Base-by-base conservation (phyloP, 2,113 vertebrate species). In the Gymnogyps californianus region DNA sequence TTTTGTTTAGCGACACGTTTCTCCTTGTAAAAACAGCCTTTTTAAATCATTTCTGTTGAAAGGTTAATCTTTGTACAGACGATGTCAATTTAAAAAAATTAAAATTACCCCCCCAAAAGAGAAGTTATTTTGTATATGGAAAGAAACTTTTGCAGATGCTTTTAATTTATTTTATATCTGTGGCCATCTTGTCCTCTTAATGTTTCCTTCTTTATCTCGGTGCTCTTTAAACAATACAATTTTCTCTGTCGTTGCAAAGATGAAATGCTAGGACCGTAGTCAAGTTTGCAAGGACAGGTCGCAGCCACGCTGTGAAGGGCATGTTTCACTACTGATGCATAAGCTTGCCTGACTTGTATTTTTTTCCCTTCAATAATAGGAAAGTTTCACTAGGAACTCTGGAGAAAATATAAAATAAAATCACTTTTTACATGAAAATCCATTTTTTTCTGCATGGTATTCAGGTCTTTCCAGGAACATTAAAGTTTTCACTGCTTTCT, bases 81-180 rank as follows among this genome's bases (percentile, higher is more conserved):
- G 66, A 97, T 97, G 97, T 98, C 97, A 97, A 74, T 76, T 65
- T 3, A 2, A 66, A 40, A 66, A 51, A 85, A 44, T 7, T 6
- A 28, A 83, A 64, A 36, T 32, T 46, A 47, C 49, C 21, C n/a
- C 97, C 97, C 85, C 95, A 97, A 97, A 94, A 97, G 4, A 97
- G 95, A 97, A 93, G 97, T 98, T 99, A 98, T 99, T 92, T 99
- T 99, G 98, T 99, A 99, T 99, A 98, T 99, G 98, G 98, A 98
- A 99, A 98, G 90, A 97, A 99, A 98, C 96, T 98, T 96, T 98
- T 98, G 97, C 98, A 96, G 97, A 98, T 98, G 96, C 98, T 98
- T 98, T 98, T 98, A 99, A 99, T 99, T 99, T 99, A 99, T 99
- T 99, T 98, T 98, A 95, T 98, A 91, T 98, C 97, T 96, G 90